phyloP scores from a whole-genome alignment of 53 echinoderm and acorn worm species.

The Paelopatides confundens region DNA sequence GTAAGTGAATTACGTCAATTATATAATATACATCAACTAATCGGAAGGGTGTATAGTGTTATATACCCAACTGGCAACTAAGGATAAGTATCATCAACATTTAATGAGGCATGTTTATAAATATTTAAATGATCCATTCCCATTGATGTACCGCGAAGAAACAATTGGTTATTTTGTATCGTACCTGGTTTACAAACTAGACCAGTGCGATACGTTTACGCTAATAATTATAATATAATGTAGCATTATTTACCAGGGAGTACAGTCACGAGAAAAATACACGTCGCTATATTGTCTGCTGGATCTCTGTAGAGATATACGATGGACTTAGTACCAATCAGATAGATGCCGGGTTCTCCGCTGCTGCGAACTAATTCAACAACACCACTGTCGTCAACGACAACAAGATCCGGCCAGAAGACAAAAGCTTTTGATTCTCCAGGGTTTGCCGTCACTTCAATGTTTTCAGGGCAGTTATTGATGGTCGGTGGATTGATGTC shows the following conservation, averaged over 20 bases:
- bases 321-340: background rate
- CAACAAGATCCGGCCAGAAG: background rate
- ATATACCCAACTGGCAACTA: no score
- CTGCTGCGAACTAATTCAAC: background rate
- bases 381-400: background rate
- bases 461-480: background rate
- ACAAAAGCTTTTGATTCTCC: background rate
- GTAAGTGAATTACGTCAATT: no score
- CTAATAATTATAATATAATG: no score
- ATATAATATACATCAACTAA: no score
- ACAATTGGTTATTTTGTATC: no score
- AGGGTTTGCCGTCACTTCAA: background rate
- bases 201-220: no score
- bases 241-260: background rate
- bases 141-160: no score
- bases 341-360: background rate
- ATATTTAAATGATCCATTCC: no score
- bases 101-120: no score
- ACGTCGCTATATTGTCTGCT: background rate
- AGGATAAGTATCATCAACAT: no score
- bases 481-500: background rate
- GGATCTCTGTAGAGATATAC: background rate
- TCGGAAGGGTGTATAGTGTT: no score
- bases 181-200: no score
- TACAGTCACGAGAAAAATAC: background rate